Percentiles rank a stretch among this genome's conserved stretches.
Conservation (phyloP, 2,113 vertebrate species). For the Cyanistes caeruleus region DNA sequence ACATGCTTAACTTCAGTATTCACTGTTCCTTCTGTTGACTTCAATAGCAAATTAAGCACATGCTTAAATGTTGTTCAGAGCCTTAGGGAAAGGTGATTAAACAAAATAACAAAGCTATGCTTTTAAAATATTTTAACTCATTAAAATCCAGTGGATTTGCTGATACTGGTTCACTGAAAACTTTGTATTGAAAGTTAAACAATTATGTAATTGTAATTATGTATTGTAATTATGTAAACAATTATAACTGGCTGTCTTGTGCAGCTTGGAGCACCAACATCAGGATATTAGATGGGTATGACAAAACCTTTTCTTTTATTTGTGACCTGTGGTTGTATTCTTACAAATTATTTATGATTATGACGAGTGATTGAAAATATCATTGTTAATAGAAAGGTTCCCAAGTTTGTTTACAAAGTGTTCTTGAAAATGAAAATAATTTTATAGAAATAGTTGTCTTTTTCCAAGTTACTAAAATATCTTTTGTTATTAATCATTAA, state of each 20-base stretch:
- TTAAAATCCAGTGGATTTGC: constrained; percentile 1
- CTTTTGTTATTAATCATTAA: background rate
- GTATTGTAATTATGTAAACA: too few relatives aligned
- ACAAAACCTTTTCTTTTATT: background rate
- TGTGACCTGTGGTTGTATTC: background rate
- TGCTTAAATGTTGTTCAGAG: constrained; percentile 36
- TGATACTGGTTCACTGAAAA: background rate
- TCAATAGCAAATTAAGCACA: constrained; percentile 26
- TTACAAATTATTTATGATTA: background rate
- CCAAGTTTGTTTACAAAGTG: background rate
- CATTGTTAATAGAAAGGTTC: background rate
- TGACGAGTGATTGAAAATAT: background rate
- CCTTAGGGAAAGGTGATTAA: constrained; percentile 32
- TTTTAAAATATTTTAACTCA: constrained; percentile 27
- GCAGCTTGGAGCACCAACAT: background rate
- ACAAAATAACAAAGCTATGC: constrained; percentile 10
- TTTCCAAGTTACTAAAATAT: background rate
- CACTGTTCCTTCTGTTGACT: constrained; percentile 9
- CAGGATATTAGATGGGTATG: background rate
- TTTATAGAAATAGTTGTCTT: background rate
- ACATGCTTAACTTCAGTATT: background rate
- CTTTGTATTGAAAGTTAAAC: background rate
- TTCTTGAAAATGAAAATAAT: background rate
- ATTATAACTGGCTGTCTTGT: background rate
- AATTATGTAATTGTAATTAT: too few relatives aligned